Conservation (phyloP, 2,113 vertebrate genomes). For the Pelvicachromis taeniatus region DNA sequence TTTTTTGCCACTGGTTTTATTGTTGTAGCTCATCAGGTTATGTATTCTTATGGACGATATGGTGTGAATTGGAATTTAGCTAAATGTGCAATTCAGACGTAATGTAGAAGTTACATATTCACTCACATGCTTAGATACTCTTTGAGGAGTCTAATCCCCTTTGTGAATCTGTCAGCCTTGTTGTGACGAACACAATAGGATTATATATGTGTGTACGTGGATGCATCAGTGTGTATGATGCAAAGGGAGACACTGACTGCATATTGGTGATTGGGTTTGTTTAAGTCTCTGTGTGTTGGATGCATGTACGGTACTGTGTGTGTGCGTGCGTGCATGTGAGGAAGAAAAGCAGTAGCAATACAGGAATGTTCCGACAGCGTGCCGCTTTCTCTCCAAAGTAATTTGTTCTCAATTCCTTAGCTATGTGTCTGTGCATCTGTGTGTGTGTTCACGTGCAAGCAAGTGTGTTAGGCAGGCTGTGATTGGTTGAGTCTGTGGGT, state of each 20-base stretch:
- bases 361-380: conserved; percentile 29
- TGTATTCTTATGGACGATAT: conserved; percentile 10
- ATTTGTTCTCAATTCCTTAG: conserved; percentile 63
- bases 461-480: conserved; percentile 23
- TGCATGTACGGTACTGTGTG: not conserved
- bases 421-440: conserved; percentile 3
- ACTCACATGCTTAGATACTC: not conserved
- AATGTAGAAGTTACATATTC: conserved; percentile 6
- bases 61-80: not conserved
- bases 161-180: conserved; percentile 45
- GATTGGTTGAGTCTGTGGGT: conserved; percentile 60
- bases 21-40: not conserved
- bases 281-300: not conserved
- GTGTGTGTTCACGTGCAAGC: not conserved
- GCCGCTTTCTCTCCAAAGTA: conserved; percentile 53
- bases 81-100: conserved; percentile 10
- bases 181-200: conserved; percentile 53
- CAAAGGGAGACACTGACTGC: not conserved
- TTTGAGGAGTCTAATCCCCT: conserved; percentile 36
- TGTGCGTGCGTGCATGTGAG: not conserved
- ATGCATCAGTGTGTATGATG: not conserved
- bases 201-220: conserved; percentile 10
- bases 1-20: not conserved
- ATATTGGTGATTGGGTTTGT: not conserved
- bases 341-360: not conserved